A percentile compares a stretch with the other conserved stretches of the same genome.
These are phyloP conservation scores for Macrosiphum euphorbiae DNA, from an alignment of 2,888 invertebrate genomes.

Conservation along the genomic window DNA sequence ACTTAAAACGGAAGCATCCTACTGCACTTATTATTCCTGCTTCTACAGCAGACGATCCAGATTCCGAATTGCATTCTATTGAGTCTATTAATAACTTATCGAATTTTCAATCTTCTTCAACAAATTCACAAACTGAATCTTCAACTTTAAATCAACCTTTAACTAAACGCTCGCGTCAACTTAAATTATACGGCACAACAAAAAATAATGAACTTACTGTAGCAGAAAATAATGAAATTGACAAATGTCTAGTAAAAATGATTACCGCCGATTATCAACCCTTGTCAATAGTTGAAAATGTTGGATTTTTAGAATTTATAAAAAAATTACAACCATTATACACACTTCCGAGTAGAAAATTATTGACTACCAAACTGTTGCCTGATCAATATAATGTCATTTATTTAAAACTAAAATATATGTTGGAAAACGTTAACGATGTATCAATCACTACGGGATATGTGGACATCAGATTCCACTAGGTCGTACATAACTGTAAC, in stretches of 20 bases:
- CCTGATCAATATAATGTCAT: too few relatives aligned
- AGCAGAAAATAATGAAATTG: conserved; percentile 12
- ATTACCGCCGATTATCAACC: neutral
- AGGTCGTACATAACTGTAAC: neutral
- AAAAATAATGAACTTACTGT: conserved; percentile 32
- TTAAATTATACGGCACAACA: conserved; percentile 23
- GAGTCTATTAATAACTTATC: conserved; percentile 25
- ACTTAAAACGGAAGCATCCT: conserved; percentile 23
- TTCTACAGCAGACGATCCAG: conserved; percentile 15
- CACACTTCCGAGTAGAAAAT: neutral
- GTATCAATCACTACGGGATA: conserved; percentile 13
- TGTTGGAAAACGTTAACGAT: neutral
- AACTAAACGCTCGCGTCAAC: conserved; percentile 28
- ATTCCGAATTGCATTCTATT: conserved; percentile 5
- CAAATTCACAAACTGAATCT: conserved; percentile 25
- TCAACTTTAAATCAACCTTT: neutral
- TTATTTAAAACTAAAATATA: neutral
- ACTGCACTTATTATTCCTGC: conserved; percentile 21
- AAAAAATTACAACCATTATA: conserved; percentile 20
- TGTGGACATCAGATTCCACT: conserved; percentile 26
- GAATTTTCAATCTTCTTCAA: conserved; percentile 15
- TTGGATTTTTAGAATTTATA: conserved; percentile 10
- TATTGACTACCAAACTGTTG: neutral
- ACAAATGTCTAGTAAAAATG: neutral
- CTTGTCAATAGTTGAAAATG: conserved; percentile 11